These are phyloP conservation scores for Pachyrhynchus sulphureomaculatus DNA, from an alignment of 1,140 invertebrate species.

Conservation along the genomic window DNA sequence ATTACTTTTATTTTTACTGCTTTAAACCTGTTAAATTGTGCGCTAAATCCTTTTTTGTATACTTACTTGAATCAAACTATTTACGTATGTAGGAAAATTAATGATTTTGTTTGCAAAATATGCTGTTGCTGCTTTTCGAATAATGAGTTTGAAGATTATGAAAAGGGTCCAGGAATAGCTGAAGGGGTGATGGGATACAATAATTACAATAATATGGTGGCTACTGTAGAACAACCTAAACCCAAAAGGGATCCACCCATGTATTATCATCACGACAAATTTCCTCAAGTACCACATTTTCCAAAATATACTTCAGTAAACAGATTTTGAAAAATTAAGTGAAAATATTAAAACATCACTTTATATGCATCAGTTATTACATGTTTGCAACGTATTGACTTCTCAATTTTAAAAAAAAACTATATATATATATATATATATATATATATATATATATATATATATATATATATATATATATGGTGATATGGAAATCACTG, in stretches of 20 bases:
- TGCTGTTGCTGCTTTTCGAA: conserved; percentile 46
- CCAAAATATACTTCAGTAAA: conserved; percentile 13
- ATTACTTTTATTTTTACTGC: conserved; percentile 53
- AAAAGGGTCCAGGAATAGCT: conserved; percentile 15
- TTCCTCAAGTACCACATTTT: conserved; percentile 14
- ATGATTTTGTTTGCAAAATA: conserved; percentile 38
- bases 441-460: no score
- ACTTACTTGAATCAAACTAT: conserved; percentile 58
- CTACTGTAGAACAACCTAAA: not conserved
- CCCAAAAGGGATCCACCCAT: not conserved
- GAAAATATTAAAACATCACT: no score
- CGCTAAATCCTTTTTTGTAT: conserved; percentile 60
- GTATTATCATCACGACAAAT: not conserved
- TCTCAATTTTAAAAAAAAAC: no score
- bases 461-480: no score
- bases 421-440: no score
- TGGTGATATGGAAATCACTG: no score
- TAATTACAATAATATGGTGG: not conserved
- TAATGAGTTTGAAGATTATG: conserved; percentile 46
- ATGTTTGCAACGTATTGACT: no score
- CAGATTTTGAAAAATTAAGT: not conserved
- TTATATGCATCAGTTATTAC: no score
- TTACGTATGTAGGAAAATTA: conserved; percentile 24
- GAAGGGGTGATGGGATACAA: conserved; percentile 12
- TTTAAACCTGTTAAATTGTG: conserved; percentile 55